phyloP scores from a whole-genome alignment of 2,888 invertebrate species.

The Dolichopus griseipennis region DNA sequence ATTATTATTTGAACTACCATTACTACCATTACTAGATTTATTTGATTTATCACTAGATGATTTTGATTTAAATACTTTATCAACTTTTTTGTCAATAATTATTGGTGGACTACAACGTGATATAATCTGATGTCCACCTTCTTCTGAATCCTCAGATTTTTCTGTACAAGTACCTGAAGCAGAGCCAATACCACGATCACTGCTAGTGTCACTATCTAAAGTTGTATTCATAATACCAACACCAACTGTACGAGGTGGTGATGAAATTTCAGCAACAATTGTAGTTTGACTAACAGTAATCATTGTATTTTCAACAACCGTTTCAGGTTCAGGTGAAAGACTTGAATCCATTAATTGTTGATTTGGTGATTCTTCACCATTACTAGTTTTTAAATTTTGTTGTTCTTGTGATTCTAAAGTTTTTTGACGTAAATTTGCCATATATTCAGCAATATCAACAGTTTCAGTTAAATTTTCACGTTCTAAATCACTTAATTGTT shows the following conservation, averaged over 20 bases:
- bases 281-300: slow-evolving; percentile 25
- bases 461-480: slow-evolving; percentile 39
- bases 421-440: slow-evolving; percentile 43
- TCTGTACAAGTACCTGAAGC: slow-evolving; percentile 25
- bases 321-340: slow-evolving; percentile 40
- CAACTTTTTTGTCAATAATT: slow-evolving; percentile 42
- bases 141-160: slow-evolving; percentile 34
- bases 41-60: slow-evolving; percentile 24
- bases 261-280: slow-evolving; percentile 35
- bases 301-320: slow-evolving; percentile 39
- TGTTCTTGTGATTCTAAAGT: slow-evolving; percentile 36
- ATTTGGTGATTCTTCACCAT: slow-evolving; percentile 22
- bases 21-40: slow-evolving; percentile 21
- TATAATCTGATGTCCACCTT: slow-evolving; percentile 19
- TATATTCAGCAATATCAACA: slow-evolving; percentile 42
- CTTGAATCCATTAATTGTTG: slow-evolving; percentile 35
- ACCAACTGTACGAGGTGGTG: slow-evolving; percentile 39
- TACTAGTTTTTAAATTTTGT: slow-evolving; percentile 12
- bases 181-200: slow-evolving; percentile 20
- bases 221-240: slow-evolving; percentile 33
- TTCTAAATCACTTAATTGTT: slow-evolving; percentile 41
- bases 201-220: slow-evolving; percentile 40
- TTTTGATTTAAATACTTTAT: slow-evolving; percentile 42
- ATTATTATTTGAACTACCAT: slow-evolving; percentile 25
- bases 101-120: slow-evolving; percentile 21